These are phyloP conservation scores for Sinotaia quadrata DNA, from an alignment of 2,888 invertebrate species.

Conservation along the genomic window DNA sequence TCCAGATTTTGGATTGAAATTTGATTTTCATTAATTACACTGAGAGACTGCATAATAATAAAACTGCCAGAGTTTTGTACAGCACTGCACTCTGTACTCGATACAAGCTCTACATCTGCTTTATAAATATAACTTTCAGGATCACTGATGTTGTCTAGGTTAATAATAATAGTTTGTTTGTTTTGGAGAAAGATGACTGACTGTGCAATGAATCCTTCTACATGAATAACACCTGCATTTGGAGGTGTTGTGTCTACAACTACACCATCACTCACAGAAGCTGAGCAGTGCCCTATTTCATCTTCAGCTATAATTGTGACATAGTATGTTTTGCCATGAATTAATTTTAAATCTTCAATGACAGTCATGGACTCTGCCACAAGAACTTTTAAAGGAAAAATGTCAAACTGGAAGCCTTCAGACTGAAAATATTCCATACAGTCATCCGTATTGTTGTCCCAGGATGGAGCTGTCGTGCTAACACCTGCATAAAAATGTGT, in stretches of 20 bases:
- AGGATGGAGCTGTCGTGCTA: not conserved
- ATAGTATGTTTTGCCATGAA: constrained; percentile 37
- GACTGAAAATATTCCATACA: not conserved
- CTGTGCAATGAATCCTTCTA: constrained; percentile 43
- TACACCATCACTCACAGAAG: constrained; percentile 43
- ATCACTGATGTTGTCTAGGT: constrained; percentile 7
- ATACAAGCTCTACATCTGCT: constrained; percentile 33
- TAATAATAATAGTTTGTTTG: constrained; percentile 40
- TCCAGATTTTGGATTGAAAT: not conserved
- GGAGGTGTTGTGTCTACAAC: constrained; percentile 51
- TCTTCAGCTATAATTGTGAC: constrained; percentile 44
- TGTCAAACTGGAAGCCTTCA: constrained; percentile 2
- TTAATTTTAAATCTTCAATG: not conserved
- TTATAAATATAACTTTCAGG: constrained; percentile 13
- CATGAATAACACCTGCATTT: constrained; percentile 43
- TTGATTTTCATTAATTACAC: not conserved
- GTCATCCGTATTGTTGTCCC: not conserved
- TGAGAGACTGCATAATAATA: not conserved
- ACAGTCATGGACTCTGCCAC: constrained; percentile 6
- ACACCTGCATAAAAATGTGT: constrained; percentile 12
- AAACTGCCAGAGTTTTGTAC: not conserved
- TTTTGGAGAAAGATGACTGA: constrained; percentile 43
- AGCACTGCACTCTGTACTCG: not conserved
- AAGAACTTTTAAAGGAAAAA: constrained; percentile 6
- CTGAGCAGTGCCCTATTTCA: constrained; percentile 44